Base-by-base conservation (phyloP, 1,140 invertebrate species). In the Drosophila ogumai region DNA sequence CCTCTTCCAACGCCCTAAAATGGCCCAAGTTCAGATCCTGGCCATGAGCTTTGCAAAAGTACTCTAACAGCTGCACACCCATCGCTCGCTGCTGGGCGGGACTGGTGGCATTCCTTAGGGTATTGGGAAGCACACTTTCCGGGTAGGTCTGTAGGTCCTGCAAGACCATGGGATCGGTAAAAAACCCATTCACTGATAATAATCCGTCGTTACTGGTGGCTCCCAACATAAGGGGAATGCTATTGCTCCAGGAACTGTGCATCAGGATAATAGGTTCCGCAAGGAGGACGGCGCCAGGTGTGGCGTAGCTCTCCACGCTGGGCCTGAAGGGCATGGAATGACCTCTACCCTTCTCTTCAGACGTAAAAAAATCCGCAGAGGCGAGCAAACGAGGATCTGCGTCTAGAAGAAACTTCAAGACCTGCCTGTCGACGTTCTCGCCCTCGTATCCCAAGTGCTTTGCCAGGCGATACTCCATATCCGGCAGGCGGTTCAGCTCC, bases 371-470 rank as follows among this genome's bases (percentile, higher is more conserved):
- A 19, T 84, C 52, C 1, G 67, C 43, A 6, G 71, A 25, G 6
- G 44, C 49, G 13, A 92, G 12, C 0, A 54, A 44, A 9, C 56
- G 47, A 1, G 75, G 56, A 75, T 91, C 77, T 7, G 59, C 63
- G 1, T 47, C 65, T 6, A 46, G 25, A 4, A 87, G 47, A 12
- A 72, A 87, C 1, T 90, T 50, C 15, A 56, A 69, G 0, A 92
- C 58, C 10, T 74, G 22, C 0, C 38, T 17, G 43, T 91, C 82
- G 9, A 71, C 50, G 15, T 85, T 77, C 10, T 69, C 61, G 8
- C 91, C 91, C 3, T 81, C 36, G 49, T 80, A 92, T 8, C 91
- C 91, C 47, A 91, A 41, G 10, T 91, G 55, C n/a, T 77, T 77
- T 2, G 91, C 91, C 19, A 92, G 41, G 0, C 85, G 76, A 38